Evolutionary conservation across 2,888 invertebrate genomes (phyloP).

Genomic region (Metacarcinus magister): DNA sequence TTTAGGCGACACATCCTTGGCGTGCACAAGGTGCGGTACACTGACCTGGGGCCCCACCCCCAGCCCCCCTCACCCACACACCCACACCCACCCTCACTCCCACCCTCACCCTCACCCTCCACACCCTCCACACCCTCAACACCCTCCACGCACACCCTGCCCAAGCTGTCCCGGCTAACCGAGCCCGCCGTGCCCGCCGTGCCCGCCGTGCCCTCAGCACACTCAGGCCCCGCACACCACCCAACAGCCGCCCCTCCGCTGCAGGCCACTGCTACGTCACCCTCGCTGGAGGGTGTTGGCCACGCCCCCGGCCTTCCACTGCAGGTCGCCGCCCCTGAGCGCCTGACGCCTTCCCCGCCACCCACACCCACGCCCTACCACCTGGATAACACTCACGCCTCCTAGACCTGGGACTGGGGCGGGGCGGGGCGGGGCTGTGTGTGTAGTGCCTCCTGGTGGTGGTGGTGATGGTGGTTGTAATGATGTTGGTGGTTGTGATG

Average conservation of each 20-base stretch:
- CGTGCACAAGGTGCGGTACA: constrained; percentile 73
- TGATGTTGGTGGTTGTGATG: constrained; percentile 33
- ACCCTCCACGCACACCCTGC: constrained; percentile 1
- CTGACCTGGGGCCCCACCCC: constrained; percentile 42
- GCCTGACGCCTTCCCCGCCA: neutral
- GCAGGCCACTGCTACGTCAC: neutral
- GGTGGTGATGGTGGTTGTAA: neutral
- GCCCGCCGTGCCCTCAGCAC: no score
- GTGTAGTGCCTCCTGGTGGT: neutral
- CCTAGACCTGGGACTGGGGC: neutral
- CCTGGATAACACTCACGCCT: neutral
- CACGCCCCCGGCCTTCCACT: neutral
- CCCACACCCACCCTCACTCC: neutral
- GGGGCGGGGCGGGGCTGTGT: neutral
- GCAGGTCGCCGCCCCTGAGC: neutral
- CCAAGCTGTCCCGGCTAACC: neutral
- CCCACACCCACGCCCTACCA: neutral
- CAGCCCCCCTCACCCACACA: neutral
- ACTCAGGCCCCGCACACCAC: no score
- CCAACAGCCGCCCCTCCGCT: neutral
- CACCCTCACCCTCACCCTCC: neutral
- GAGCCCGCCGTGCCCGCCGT: neutral
- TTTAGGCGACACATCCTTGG: constrained; percentile 74
- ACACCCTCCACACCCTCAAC: neutral
- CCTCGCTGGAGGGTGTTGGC: neutral